A percentile compares a stretch with the other conserved stretches of the same genome.
These are phyloP conservation scores for Camponotus floridanus DNA, from an alignment of 1,140 invertebrate genomes.

Conservation along the genomic window DNA sequence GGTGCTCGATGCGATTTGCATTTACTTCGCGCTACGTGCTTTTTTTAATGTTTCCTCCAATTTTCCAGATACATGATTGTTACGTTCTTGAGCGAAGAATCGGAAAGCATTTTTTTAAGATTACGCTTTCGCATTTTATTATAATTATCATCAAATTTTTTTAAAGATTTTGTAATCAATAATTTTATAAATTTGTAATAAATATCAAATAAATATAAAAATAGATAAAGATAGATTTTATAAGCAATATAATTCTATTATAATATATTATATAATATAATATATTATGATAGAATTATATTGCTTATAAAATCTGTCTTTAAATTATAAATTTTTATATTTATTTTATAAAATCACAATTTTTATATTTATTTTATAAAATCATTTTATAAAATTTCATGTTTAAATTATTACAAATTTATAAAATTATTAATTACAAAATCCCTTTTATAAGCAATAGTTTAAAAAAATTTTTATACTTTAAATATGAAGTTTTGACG, in stretches of 20 bases:
- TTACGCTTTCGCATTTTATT: neutral
- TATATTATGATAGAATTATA: no score
- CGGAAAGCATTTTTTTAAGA: neutral
- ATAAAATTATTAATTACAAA: neutral
- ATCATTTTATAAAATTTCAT: no score
- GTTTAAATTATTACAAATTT: no score
- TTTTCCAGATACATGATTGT: neutral
- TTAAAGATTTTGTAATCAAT: neutral
- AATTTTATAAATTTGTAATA: neutral
- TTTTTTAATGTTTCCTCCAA: constrained; percentile 6
- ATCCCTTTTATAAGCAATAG: neutral
- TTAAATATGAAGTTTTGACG: neutral
- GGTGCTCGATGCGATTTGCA: neutral
- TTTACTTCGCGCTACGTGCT: neutral
- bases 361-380: no score
- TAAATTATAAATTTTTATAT: no score
- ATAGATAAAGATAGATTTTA: no score
- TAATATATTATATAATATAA: no score
- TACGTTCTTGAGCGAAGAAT: neutral
- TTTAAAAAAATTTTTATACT: neutral
- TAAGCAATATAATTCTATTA: no score
- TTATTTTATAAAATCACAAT: no score
- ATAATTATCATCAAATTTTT: neutral
- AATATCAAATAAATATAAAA: no score
- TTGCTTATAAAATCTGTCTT: no score